phyloP scores from a whole-genome alignment of 2,113 vertebrate genomes.

The Callospermophilus lateralis region DNA sequence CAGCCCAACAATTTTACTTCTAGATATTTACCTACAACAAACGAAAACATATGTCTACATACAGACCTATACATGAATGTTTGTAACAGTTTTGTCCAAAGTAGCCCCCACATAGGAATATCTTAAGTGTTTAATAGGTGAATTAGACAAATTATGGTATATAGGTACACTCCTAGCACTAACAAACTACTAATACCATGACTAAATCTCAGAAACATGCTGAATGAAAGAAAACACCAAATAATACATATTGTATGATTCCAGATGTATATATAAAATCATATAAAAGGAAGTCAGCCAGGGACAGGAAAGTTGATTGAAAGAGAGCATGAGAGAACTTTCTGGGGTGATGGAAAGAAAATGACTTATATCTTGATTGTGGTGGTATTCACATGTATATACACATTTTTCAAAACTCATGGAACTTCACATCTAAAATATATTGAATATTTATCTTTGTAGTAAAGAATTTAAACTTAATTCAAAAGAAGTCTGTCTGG shows the following conservation, averaged over 20 bases:
- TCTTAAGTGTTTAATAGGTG: not conserved
- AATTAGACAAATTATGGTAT: not conserved
- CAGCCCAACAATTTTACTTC: not conserved
- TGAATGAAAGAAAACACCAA: not conserved
- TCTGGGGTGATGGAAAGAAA: not conserved
- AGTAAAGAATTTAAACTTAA: not conserved
- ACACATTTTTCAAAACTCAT: constrained; percentile 4
- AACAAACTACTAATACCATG: not conserved
- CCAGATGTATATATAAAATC: not conserved
- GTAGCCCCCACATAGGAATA: not conserved
- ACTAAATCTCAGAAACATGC: not conserved
- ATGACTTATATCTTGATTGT: not conserved
- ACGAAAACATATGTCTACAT: not conserved
- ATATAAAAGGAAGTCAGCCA: not conserved
- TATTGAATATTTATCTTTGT: not conserved
- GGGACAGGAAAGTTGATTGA: not conserved
- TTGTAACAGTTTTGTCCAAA: not conserved
- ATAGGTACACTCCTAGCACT: not conserved
- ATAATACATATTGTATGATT: not conserved
- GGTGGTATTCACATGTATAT: not conserved
- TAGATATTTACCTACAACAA: not conserved
- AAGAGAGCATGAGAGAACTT: not conserved
- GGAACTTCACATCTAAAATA: not conserved
- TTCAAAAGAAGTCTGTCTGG: not conserved
- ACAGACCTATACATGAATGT: not conserved